phyloP scores from a whole-genome alignment of 2,888 invertebrate species.

The Neuroscelio doddi region DNA sequence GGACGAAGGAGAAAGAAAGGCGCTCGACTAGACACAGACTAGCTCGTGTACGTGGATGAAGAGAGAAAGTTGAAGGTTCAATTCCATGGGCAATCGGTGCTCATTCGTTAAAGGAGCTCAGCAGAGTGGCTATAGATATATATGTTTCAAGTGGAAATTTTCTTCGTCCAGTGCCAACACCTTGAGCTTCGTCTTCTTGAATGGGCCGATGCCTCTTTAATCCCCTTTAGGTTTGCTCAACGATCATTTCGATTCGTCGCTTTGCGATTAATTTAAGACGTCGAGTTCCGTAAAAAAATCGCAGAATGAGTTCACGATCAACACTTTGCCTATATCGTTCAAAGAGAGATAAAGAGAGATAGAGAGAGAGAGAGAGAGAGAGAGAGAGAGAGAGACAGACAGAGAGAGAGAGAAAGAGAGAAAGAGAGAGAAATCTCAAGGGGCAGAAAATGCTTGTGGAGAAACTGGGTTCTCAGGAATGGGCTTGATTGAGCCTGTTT shows the following conservation, averaged over 20 bases:
- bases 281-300: neutral
- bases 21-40: too few relatives aligned
- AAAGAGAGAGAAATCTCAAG: neutral
- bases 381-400: neutral
- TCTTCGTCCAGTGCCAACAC: conserved; percentile 38
- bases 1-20: conserved; percentile 41
- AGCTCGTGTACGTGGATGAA: conserved; percentile 31
- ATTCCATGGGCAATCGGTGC: conserved; percentile 45
- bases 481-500: conserved; percentile 63
- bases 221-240: neutral
- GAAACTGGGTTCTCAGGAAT: conserved; percentile 19
- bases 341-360: neutral
- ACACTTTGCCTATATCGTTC: neutral
- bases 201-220: neutral
- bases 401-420: neutral
- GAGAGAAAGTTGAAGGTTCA: conserved; percentile 44
- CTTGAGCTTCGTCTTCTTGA: conserved; percentile 17
- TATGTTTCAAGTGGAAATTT: conserved; percentile 28
- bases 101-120: conserved; percentile 43
- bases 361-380: neutral
- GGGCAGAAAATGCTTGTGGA: too few relatives aligned
- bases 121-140: conserved; percentile 34
- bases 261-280: neutral
- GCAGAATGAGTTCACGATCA: neutral
- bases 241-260: neutral